Percentiles rank a stretch among this genome's conserved stretches.
phyloP scores from a whole-genome alignment of 2,113 vertebrate genomes.

The Ascaphus truei region DNA sequence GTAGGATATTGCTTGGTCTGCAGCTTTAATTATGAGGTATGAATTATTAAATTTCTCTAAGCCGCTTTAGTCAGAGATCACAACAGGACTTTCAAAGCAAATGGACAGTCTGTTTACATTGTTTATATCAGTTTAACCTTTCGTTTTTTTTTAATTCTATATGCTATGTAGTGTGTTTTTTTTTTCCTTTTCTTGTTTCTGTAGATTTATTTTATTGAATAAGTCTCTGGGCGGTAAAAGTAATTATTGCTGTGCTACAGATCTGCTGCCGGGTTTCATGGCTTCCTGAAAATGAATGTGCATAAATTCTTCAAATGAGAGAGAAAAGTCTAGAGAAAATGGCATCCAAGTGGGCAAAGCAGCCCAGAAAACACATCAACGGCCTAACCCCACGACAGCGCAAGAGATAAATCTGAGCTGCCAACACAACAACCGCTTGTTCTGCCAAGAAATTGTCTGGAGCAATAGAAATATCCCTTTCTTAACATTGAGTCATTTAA shows the following conservation, averaged over 20 bases:
- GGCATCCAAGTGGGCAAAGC: background rate
- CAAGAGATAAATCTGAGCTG: conserved; percentile 26
- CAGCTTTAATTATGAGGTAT: no score
- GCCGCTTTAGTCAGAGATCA: no score
- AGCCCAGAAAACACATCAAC: background rate
- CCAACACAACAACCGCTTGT: background rate
- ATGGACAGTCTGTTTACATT: no score
- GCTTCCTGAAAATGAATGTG: background rate
- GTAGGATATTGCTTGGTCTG: no score
- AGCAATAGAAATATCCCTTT: background rate
- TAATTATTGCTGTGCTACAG: conserved; percentile 32
- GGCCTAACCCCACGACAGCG: background rate
- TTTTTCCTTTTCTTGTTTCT: background rate
- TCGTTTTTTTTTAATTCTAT: no score
- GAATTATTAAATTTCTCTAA: no score
- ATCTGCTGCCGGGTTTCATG: background rate
- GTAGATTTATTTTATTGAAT: conserved; percentile 2
- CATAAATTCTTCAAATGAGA: background rate
- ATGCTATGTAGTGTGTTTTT: no score
- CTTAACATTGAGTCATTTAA: background rate
- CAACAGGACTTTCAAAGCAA: no score
- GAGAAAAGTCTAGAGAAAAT: conserved; percentile 14
- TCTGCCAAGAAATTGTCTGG: background rate
- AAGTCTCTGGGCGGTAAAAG: background rate
- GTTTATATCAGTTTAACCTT: no score